phyloP scores from a whole-genome alignment of 2,888 invertebrate genomes.

The Drosophila monieri region DNA sequence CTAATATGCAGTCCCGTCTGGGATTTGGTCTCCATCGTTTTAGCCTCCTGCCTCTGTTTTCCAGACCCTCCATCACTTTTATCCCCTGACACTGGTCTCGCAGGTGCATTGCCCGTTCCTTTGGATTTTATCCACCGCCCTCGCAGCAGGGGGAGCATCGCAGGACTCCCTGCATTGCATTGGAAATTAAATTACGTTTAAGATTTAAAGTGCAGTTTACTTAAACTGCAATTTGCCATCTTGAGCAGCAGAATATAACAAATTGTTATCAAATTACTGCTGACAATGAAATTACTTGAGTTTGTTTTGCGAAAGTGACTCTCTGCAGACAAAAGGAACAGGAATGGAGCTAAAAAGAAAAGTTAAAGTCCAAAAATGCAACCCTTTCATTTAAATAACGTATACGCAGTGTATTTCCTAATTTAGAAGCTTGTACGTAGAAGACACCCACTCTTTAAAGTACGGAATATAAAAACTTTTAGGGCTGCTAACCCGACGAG shows the following conservation, averaged over 20 bases:
- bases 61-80: neutral
- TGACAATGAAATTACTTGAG: slow-evolving; percentile 1
- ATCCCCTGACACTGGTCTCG: slow-evolving; percentile 3
- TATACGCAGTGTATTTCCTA: slow-evolving; percentile 62
- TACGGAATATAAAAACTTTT: slow-evolving; percentile 67
- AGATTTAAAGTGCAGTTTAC: slow-evolving; percentile 64
- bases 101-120: slow-evolving; percentile 28
- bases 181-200: slow-evolving; percentile 68
- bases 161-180: slow-evolving; percentile 42
- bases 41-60: slow-evolving; percentile 1
- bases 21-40: slow-evolving; percentile 22
- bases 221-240: slow-evolving; percentile 41
- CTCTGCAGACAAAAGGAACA: neutral
- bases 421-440: slow-evolving; percentile 51
- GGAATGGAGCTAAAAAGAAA: neutral
- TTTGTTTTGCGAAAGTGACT: neutral
- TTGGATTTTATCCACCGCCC: neutral
- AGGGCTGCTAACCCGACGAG: slow-evolving; percentile 44
- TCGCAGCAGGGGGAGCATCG: slow-evolving; percentile 5
- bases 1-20: slow-evolving; percentile 59
- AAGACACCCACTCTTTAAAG: slow-evolving; percentile 41
- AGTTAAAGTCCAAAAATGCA: slow-evolving; percentile 15
- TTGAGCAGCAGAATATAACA: slow-evolving; percentile 6
- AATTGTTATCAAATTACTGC: slow-evolving; percentile 53
- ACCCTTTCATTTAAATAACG: slow-evolving; percentile 57